These are phyloP conservation scores for Melanotaenia pygmaea DNA, from an alignment of 2,797 vertebrate genomes.

Conservation along the genomic window DNA sequence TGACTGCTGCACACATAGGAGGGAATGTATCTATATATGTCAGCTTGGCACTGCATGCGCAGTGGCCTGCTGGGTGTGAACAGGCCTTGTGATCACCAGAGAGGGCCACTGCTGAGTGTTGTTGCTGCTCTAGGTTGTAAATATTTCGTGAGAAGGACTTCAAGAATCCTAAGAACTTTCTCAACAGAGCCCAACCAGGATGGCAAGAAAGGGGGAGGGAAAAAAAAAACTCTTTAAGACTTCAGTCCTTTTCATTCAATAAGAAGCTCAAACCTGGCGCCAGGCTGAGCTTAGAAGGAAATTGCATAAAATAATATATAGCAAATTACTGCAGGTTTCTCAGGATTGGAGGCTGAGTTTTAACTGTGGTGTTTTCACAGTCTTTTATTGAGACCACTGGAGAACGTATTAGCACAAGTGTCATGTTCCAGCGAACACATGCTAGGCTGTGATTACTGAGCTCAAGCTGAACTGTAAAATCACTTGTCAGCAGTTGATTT, in stretches of 20 bases:
- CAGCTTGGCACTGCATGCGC: constrained; percentile 55
- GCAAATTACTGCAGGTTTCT: constrained; percentile 62
- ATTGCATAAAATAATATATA: constrained; percentile 71
- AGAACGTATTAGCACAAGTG: constrained; percentile 79
- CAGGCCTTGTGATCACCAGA: constrained; percentile 68
- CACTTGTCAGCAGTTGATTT: constrained; percentile 81
- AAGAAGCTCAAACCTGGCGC: constrained; percentile 48
- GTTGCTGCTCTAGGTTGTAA: constrained; percentile 73
- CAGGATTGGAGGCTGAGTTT: constrained; percentile 59
- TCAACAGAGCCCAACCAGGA: constrained; percentile 31
- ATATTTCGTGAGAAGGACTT: constrained; percentile 67
- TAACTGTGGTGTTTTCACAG: constrained; percentile 63
- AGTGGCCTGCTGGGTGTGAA: constrained; percentile 70
- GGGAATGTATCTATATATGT: constrained; percentile 75
- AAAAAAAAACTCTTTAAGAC: constrained; percentile 33
- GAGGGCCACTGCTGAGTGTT: constrained; percentile 72
- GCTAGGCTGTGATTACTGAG: constrained; percentile 78
- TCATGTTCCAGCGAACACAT: constrained; percentile 78
- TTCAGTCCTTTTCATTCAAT: constrained; percentile 25
- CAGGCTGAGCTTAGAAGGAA: constrained; percentile 56
- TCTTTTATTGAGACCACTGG: constrained; percentile 72
- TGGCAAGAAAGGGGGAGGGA: constrained; percentile 19
- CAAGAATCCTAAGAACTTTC: constrained; percentile 61
- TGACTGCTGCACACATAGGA: constrained; percentile 73
- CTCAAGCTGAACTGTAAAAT: constrained; percentile 78